Base-by-base conservation (phyloP, 2,888 invertebrate species). In the Eupithecia insigniata region DNA sequence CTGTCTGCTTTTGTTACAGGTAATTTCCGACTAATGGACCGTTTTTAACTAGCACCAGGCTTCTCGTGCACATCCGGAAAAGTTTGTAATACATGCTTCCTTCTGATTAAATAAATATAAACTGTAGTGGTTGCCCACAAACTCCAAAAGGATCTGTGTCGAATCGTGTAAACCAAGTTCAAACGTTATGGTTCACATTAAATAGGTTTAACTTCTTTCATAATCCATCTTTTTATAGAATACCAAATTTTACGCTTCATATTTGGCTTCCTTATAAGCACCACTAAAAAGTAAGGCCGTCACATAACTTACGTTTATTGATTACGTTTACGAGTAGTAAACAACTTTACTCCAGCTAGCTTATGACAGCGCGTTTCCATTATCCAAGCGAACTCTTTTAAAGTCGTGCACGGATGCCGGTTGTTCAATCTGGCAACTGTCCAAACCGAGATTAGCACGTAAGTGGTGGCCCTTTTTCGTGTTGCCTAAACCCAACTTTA, bases 251-350 rank as follows among this genome's bases (percentile, higher is more conserved):
- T 80, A 85, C 83, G 81, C 80, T 74, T 78, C 84, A 86, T 89
- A 89, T 89, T 88, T 85, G 85, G 84, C 81, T 83, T 82, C 84
- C 83, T 81, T 74, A 80, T 84, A 86, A 89, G 87, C 85, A 84
- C 83, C 85, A 85, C 86, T 90, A 89, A 90, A 90, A 91, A 87
- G 83, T 87, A 81, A 34, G 79, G 81, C 84, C 81, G 85, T 84
- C 87, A 82, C 88, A 86, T 91, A 90, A 90, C 86, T 91, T 89
- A 89, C 86, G 85, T 87, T 90, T 90, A 92, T 92, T 92, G 91
- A 92, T 91, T 90, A 90, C 87, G 89, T 92, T 90, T 92, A 91
- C 90, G 86, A 87, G 85, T 84, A 89, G 88, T 91, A 92, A 92
- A 92, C 90, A 88, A 88, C 84, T 90, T 89, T 88, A 89, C 86